Evolutionary conservation across 2,888 invertebrate species (phyloP).

Genomic region (Lasioglossum figueresi): DNA sequence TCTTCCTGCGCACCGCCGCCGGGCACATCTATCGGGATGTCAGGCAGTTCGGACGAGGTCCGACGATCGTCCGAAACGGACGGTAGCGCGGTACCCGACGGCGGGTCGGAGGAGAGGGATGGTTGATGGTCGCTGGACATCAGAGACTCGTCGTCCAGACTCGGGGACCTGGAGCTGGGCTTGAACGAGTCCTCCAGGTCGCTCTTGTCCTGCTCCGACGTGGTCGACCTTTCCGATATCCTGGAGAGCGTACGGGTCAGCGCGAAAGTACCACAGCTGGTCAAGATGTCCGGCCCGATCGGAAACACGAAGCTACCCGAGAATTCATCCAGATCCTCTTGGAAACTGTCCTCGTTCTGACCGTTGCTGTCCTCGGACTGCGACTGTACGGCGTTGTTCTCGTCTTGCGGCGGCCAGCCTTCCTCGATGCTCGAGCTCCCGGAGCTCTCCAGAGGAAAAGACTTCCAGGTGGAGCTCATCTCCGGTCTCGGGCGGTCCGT

Average conservation of each 20-base stretch:
- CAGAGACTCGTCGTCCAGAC: slow-evolving; percentile 93
- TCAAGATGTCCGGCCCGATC: slow-evolving; percentile 88
- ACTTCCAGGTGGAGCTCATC: slow-evolving; percentile 92
- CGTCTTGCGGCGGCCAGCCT: slow-evolving; percentile 91
- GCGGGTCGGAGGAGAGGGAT: slow-evolving; percentile 93
- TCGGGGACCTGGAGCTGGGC: slow-evolving; percentile 93
- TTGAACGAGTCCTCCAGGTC: slow-evolving; percentile 94
- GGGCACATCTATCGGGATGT: slow-evolving; percentile 91
- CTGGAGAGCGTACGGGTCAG: slow-evolving; percentile 91
- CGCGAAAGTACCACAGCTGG: slow-evolving; percentile 90
- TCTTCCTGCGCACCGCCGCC: slow-evolving; percentile 83
- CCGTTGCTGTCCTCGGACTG: slow-evolving; percentile 81
- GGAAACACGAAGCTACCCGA: slow-evolving; percentile 91
- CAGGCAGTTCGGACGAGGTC: slow-evolving; percentile 94
- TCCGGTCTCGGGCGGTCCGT: slow-evolving; percentile 85
- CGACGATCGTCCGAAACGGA: slow-evolving; percentile 91
- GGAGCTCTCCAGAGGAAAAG: slow-evolving; percentile 93
- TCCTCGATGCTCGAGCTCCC: slow-evolving; percentile 95
- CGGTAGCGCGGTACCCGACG: slow-evolving; percentile 83
- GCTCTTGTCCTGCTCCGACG: slow-evolving; percentile 93
- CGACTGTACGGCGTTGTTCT: slow-evolving; percentile 76
- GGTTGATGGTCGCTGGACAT: slow-evolving; percentile 94
- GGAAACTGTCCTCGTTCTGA: slow-evolving; percentile 85
- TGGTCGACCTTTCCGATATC: slow-evolving; percentile 95
- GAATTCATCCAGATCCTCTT: slow-evolving; percentile 91